Percentiles rank a stretch among this genome's conserved stretches.
Evolutionary conservation across 2,888 invertebrate species (phyloP).

Genomic region (Chirona hameri): DNA sequence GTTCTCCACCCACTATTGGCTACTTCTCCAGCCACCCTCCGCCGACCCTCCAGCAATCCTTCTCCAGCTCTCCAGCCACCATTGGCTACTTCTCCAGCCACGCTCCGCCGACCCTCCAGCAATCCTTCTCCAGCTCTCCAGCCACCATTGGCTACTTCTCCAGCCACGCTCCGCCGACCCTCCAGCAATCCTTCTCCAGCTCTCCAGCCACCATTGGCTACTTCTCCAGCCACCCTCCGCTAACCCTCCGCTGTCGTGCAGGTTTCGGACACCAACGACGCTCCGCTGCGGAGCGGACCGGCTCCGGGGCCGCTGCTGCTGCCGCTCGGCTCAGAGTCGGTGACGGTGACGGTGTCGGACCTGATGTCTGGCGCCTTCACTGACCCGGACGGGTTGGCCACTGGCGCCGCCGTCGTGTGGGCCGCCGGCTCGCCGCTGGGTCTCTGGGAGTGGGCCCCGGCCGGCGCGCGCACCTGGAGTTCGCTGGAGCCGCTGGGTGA

Average conservation of each 20-base stretch:
- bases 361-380: background rate
- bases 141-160: too few relatives aligned
- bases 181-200: too few relatives aligned
- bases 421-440: background rate
- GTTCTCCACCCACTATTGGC: too few relatives aligned
- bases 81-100: too few relatives aligned
- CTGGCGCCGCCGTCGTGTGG: background rate
- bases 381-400: background rate
- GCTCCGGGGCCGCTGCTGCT: background rate
- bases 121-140: too few relatives aligned
- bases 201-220: too few relatives aligned
- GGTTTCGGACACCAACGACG: background rate
- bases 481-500: background rate
- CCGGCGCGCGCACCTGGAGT: background rate
- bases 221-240: too few relatives aligned
- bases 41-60: too few relatives aligned
- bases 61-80: too few relatives aligned
- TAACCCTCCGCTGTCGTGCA: background rate
- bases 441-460: constrained; percentile 1
- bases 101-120: too few relatives aligned
- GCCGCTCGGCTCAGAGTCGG: background rate
- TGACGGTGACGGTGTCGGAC: background rate
- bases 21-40: too few relatives aligned
- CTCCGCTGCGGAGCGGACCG: background rate
- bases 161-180: too few relatives aligned